Percentiles rank a stretch among this genome's conserved stretches.
These are phyloP conservation scores for Aptenodytes forsteri DNA, from an alignment of 2,113 vertebrate genomes.

Conservation along the genomic window DNA sequence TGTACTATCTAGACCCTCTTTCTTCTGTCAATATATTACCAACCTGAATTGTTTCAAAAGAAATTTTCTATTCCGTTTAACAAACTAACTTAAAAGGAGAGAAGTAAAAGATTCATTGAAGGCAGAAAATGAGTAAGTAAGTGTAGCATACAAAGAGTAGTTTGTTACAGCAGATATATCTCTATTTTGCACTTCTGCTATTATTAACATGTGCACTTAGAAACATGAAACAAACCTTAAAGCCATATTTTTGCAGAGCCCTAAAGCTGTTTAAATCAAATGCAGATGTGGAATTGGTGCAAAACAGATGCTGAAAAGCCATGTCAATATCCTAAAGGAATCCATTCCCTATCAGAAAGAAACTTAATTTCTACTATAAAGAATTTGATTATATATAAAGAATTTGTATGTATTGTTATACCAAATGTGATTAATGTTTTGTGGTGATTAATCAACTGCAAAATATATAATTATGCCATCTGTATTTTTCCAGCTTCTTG, in stretches of 20 bases:
- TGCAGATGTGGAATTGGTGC: constrained; percentile 77
- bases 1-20: neutral
- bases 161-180: constrained; percentile 49
- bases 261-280: constrained; percentile 74
- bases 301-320: constrained; percentile 80
- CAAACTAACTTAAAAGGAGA: neutral
- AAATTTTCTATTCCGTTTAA: neutral
- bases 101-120: neutral
- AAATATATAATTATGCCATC: constrained; percentile 84
- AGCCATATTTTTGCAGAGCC: constrained; percentile 67
- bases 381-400: constrained; percentile 84
- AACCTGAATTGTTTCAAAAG: neutral
- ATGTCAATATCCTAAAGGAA: constrained; percentile 82
- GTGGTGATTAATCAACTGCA: constrained; percentile 85
- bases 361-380: constrained; percentile 82
- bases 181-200: constrained; percentile 44
- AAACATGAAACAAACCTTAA: constrained; percentile 70
- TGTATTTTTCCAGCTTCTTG: constrained; percentile 78
- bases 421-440: constrained; percentile 86
- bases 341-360: constrained; percentile 74
- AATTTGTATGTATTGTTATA: constrained; percentile 83
- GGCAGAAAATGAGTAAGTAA: neutral
- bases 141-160: neutral
- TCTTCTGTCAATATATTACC: neutral
- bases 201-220: constrained; percentile 59